phyloP scores from a whole-genome alignment of 2,888 invertebrate genomes.

The Brachypalpus laphriformis region DNA sequence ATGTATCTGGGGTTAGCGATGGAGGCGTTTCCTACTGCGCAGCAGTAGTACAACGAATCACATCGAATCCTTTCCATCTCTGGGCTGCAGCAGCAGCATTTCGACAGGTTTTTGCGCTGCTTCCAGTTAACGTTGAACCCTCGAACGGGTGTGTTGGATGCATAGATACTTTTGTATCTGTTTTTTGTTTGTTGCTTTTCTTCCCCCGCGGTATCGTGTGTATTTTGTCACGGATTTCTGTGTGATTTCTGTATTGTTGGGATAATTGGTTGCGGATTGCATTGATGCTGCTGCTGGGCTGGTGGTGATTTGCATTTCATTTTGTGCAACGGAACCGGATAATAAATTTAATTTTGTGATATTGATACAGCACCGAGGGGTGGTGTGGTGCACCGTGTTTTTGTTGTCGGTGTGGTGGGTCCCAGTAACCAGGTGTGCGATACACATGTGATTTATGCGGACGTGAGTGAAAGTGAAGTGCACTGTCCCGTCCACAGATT shows the following conservation, averaged over 20 bases:
- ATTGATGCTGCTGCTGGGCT: conserved; percentile 40
- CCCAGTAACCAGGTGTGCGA: conserved; percentile 19
- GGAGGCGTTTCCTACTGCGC: conserved; percentile 67
- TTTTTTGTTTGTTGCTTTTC: conserved; percentile 40
- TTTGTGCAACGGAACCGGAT: conserved; percentile 60
- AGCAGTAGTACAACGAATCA: conserved; percentile 65
- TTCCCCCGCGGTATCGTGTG: conserved; percentile 8
- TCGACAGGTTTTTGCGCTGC: conserved; percentile 68
- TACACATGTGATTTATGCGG: conserved; percentile 54
- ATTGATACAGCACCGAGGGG: conserved; percentile 76
- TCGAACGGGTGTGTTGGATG: conserved; percentile 71
- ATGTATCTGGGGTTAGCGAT: conserved; percentile 34
- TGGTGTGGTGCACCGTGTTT: conserved; percentile 44
- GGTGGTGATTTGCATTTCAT: conserved; percentile 67
- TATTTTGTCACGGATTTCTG: conserved; percentile 20
- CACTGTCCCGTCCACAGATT: background rate
- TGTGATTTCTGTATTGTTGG: conserved; percentile 17
- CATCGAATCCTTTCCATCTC: conserved; percentile 63
- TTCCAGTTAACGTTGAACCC: conserved; percentile 72
- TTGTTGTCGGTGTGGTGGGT: conserved; percentile 44
- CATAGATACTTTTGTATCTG: conserved; percentile 57
- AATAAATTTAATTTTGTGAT: conserved; percentile 65
- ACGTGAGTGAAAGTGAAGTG: conserved; percentile 71
- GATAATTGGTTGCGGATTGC: conserved; percentile 44
- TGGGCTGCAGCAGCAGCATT: conserved; percentile 23